These are phyloP conservation scores for Rhinolophus ferrumequinum DNA, from an alignment of 2,113 vertebrate species.

Conservation along the genomic window DNA sequence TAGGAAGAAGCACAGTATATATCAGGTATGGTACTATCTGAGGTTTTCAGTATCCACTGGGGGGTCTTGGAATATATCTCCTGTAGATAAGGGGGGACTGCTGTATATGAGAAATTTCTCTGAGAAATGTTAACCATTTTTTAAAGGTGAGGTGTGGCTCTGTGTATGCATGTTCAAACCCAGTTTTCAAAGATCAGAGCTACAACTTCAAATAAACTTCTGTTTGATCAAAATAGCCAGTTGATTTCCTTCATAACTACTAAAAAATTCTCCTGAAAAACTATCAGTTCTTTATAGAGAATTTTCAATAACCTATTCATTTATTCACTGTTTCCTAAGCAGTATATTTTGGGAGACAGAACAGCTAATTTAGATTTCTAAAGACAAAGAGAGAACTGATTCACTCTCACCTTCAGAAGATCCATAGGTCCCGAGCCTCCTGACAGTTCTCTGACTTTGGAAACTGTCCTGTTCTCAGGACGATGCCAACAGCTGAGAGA, in stretches of 20 bases:
- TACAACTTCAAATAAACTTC: conserved; percentile 46
- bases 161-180: background rate
- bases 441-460: background rate
- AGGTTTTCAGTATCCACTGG: background rate
- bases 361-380: background rate
- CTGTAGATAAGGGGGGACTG: background rate
- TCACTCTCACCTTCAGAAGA: conserved; percentile 52
- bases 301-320: background rate
- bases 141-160: background rate
- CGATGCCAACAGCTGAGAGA: background rate
- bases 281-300: background rate
- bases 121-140: background rate
- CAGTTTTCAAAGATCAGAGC: background rate
- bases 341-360: background rate
- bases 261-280: background rate
- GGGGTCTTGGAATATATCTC: background rate
- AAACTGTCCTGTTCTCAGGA: background rate
- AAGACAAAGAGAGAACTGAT: background rate
- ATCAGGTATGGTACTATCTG: background rate
- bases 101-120: conserved; percentile 2
- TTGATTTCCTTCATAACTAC: background rate
- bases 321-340: background rate
- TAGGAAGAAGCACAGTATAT: too few relatives aligned
- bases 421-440: background rate
- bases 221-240: conserved; percentile 36